Base-by-base conservation (phyloP, 2,113 vertebrate genomes). In the Gobiocypris rarus region DNA sequence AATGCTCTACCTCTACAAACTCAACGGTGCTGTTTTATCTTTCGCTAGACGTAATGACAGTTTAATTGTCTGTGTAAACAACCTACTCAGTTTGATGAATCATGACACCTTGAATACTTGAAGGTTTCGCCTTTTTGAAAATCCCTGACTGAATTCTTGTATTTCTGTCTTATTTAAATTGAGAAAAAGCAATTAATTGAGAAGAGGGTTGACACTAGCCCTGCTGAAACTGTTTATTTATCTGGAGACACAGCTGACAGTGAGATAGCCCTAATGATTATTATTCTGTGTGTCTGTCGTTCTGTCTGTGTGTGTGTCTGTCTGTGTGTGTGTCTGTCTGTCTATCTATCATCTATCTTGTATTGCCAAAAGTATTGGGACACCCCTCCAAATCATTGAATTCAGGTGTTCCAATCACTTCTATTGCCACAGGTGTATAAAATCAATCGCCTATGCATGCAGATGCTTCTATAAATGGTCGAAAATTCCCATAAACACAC, bases 121-220 rank as follows among this genome's bases (percentile, higher is more conserved):
- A 83, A 79, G 78, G 81, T 54, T 76, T 85, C 65, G 10, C 41
- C 75, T 28, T 67, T 54, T 52, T 45, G 15, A 38, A 26, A 81
- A 75, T 82, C 63, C 78, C 82, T 86, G 82, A 79, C 78, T 86
- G 84, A 88, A 83, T 87, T 81, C 48, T 83, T 89, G 81, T 48
- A 77, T 82, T 85, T 73, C 76, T 41, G 41, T 75, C 76, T 86
- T 87, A 86, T 87, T 84, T 87, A 58, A 84, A 79, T 70, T 71
- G 63, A 85, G 83, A 83, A 86, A 88, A 83, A 85, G 83, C 78
- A 89, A 87, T 89, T 87, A 89, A 81, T 61, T 13, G 79, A 75
- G 74, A 78, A 89, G 80, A 83, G 59, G 26, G 28, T 31, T 54
- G 84, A 86, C 71, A 83, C 75, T 73, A 56, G 48, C n/a, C 10